Evolutionary conservation across 64 coral and sea anemone genomes (phyloP).

Genomic region (Porites lutea): DNA sequence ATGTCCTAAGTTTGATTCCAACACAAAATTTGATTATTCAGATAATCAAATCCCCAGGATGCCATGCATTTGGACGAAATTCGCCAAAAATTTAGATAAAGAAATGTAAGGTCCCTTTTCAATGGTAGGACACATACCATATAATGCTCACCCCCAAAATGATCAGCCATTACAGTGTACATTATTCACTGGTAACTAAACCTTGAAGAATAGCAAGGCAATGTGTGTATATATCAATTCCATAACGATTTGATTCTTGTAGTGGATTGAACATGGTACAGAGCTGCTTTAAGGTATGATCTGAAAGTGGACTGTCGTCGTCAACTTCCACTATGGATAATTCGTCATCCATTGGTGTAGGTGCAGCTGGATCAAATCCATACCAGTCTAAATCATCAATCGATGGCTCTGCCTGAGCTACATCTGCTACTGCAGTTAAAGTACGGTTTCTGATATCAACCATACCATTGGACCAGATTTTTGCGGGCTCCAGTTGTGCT

Average conservation of each 20-base stretch:
- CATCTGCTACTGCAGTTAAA: slow-evolving; percentile 4
- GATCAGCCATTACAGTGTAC: neutral
- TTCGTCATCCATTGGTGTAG: slow-evolving; percentile 62
- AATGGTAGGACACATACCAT: neutral
- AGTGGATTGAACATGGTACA: slow-evolving; percentile 56
- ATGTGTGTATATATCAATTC: slow-evolving; percentile 76
- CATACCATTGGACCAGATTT: slow-evolving; percentile 25
- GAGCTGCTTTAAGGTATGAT: slow-evolving; percentile 50
- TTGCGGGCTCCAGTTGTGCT: neutral
- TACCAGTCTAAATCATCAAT: slow-evolving; percentile 62
- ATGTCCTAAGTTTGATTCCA: no score
- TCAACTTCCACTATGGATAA: slow-evolving; percentile 51
- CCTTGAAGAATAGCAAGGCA: slow-evolving; percentile 38
- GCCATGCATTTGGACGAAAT: no score
- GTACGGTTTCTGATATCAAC: neutral
- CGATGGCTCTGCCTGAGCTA: neutral
- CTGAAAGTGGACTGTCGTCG: slow-evolving; percentile 45
- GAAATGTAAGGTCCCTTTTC: no score
- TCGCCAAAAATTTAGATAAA: no score
- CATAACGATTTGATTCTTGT: slow-evolving; percentile 83
- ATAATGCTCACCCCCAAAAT: neutral
- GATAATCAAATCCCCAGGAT: no score
- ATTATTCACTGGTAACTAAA: slow-evolving; percentile 3
- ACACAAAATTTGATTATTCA: no score
- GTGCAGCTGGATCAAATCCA: slow-evolving; percentile 73